Base-by-base conservation (phyloP, 2,888 invertebrate species). In the Leptodirus hochenwartii region DNA sequence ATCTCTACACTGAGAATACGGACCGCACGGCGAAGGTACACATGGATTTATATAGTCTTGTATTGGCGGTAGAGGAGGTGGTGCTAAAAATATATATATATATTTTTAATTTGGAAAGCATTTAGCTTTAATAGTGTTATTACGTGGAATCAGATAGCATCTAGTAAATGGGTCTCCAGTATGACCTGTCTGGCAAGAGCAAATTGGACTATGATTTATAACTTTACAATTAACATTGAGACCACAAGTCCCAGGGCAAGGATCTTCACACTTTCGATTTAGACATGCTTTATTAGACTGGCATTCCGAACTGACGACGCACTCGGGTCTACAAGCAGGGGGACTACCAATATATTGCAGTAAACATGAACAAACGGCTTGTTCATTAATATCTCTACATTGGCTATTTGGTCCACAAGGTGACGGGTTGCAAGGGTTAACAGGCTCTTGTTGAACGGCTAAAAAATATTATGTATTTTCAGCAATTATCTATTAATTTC, bases 371-470 rank as follows among this genome's bases (percentile, higher is more conserved):
- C 80, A 81, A 12, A 74, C 65, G 1, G 70, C 70, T 56, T 75
- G 73, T 15, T 63, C 65, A 43, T 76, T 75, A 14, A 66, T 50
- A 46, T 70, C 72, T 43, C 69, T 68, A 45, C 84, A 84, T 39
- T 71, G 61, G 37, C 81, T 79, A 46, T 81, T 80, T 4, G 79
- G 69, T 17, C 84, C 84, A 51, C 75, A 75, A 3, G 74, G 74
- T 16, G 66, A 67, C 25, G 69, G 68, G 47, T 65, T 62, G 43
- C 76, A 76, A 12, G 67, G 65, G 50, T 73, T 67, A 23, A 47
- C 39, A 25, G 56, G 51, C 30, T 31, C 34, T 36, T 28, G 30
- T 34, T 34, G 31, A 22, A 35, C 29, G 12, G 37, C 37, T 32
- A 34, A 10, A 37, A 34, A 24, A 17, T 14, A 17, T 15, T 22